phyloP scores from a whole-genome alignment of 1,140 invertebrate genomes.

The Acromyrmex heyeri region DNA sequence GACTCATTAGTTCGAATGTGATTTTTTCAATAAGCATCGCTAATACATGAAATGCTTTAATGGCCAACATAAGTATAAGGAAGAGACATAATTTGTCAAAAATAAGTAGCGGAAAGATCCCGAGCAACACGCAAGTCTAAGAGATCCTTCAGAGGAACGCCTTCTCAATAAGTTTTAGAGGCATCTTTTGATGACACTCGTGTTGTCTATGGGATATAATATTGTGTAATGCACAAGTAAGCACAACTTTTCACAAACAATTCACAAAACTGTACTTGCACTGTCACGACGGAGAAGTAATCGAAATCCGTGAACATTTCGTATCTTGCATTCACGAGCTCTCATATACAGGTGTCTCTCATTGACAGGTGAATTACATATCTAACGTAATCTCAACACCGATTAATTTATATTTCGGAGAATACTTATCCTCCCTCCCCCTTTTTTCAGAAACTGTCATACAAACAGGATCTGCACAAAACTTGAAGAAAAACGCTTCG shows the following conservation, averaged over 20 bases:
- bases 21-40: constrained; percentile 65
- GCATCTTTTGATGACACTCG: background rate
- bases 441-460: background rate
- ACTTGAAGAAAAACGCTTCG: constrained; percentile 66
- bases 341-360: background rate
- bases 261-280: constrained; percentile 17
- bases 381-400: constrained; percentile 12
- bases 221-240: constrained; percentile 54
- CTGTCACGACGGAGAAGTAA: background rate
- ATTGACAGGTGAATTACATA: constrained; percentile 62
- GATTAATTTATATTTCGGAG: constrained; percentile 25
- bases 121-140: background rate
- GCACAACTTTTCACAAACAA: constrained; percentile 23
- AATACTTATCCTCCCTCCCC: background rate
- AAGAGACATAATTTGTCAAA: constrained; percentile 32
- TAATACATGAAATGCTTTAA: constrained; percentile 58
- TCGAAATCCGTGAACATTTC: constrained; percentile 36
- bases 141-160: background rate
- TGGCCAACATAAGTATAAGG: constrained; percentile 70
- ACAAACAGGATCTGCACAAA: constrained; percentile 63
- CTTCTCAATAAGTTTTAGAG: background rate
- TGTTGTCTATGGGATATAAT: constrained; percentile 9
- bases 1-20: constrained; percentile 69
- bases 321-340: constrained; percentile 31
- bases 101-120: constrained; percentile 19